phyloP scores from a whole-genome alignment of 2,113 vertebrate species.

The Motacilla alba region DNA sequence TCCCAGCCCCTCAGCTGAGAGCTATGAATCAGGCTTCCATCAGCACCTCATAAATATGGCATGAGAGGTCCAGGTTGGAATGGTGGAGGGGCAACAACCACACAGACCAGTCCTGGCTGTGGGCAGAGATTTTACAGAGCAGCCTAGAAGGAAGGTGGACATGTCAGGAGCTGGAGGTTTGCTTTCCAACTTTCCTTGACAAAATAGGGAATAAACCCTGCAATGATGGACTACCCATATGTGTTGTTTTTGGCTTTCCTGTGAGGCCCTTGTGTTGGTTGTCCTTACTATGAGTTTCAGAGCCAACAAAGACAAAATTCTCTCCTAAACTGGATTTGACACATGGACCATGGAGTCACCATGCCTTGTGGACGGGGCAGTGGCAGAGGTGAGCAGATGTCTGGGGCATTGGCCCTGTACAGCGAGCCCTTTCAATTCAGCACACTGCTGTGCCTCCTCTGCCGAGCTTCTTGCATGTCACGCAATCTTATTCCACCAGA shows the following conservation, averaged over 20 bases:
- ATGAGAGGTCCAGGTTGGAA: background rate
- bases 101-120: background rate
- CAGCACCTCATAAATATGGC: background rate
- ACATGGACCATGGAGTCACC: background rate
- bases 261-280: background rate
- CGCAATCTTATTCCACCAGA: background rate
- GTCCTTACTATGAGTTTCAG: background rate
- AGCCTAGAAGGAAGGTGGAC: background rate
- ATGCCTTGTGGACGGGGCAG: background rate
- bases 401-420: background rate
- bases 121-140: background rate
- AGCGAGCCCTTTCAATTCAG: background rate
- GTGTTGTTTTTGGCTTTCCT: background rate
- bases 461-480: background rate
- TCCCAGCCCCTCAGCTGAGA: background rate
- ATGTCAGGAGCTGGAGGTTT: background rate
- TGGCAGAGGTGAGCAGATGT: background rate
- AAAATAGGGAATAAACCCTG: background rate
- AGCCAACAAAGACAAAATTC: background rate
- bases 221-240: background rate
- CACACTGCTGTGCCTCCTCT: fast-evolving
- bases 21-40: background rate
- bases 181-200: background rate
- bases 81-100: background rate
- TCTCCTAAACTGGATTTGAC: background rate